Evolutionary conservation across 2,888 invertebrate species (phyloP).

Genomic region (Nudaria mundana): DNA sequence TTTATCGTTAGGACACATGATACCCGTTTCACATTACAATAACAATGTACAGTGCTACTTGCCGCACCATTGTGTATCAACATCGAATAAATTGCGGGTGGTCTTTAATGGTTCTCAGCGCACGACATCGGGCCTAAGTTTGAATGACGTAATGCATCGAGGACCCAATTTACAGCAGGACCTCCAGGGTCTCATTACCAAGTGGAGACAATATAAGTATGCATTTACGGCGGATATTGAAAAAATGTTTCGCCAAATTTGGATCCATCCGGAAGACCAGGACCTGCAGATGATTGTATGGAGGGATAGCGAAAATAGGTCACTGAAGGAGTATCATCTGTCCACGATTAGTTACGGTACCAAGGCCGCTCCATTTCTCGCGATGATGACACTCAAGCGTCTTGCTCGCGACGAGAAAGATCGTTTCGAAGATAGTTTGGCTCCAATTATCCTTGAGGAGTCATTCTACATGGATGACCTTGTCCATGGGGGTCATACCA

Average conservation of each 20-base stretch:
- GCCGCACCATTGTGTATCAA: not conserved
- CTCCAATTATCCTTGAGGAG: not conserved
- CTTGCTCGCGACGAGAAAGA: no score
- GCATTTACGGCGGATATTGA: slow-evolving; percentile 16
- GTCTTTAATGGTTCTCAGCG: slow-evolving; percentile 2
- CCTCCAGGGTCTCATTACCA: slow-evolving; percentile 9
- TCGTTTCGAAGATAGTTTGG: no score
- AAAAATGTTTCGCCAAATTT: slow-evolving; percentile 16
- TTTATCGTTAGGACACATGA: not conserved
- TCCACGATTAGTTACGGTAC: no score
- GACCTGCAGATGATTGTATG: slow-evolving; percentile 1
- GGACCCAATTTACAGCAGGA: slow-evolving; percentile 18
- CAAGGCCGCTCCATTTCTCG: no score
- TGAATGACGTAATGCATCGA: slow-evolving; percentile 6
- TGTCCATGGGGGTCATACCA: not conserved
- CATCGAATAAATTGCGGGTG: slow-evolving; percentile 1
- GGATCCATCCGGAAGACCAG: slow-evolving; percentile 7
- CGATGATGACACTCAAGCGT: no score
- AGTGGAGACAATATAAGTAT: slow-evolving; percentile 12
- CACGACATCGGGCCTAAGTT: not conserved
- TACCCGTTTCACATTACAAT: not conserved
- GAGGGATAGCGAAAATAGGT: no score
- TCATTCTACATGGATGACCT: slow-evolving; percentile 3
- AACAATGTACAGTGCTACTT: not conserved
- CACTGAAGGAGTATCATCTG: no score